Evolutionary conservation across 2,888 invertebrate species (phyloP).

Genomic region (Drosophila tripunctata): DNA sequence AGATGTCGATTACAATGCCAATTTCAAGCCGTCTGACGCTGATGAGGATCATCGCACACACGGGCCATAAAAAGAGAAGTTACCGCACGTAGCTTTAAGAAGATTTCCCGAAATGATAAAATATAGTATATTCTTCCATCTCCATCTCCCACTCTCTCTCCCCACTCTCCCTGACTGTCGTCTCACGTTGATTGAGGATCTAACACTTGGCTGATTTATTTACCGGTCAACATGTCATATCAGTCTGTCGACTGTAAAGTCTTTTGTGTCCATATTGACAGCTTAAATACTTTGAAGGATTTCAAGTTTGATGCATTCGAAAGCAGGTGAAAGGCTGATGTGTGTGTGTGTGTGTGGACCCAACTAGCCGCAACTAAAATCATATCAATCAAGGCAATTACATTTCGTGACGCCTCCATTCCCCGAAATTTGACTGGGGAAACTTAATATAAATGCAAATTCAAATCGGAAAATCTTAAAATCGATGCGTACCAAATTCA

Average conservation of each 20-base stretch:
- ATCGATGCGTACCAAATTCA: constrained; percentile 73
- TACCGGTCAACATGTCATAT: constrained; percentile 17
- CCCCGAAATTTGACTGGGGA: constrained; percentile 18
- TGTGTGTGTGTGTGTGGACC: constrained; percentile 13
- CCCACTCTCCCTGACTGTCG: not conserved
- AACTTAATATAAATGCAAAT: constrained; percentile 77
- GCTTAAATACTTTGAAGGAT: constrained; percentile 22
- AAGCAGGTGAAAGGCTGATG: constrained; percentile 37
- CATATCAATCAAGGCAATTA: constrained; percentile 70
- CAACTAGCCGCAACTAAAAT: constrained; percentile 14
- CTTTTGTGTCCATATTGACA: constrained; percentile 13
- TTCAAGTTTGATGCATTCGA: not conserved
- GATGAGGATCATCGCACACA: constrained; percentile 66
- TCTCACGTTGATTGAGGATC: not conserved
- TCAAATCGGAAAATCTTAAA: constrained; percentile 51
- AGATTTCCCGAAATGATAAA: constrained; percentile 72
- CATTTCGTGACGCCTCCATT: constrained; percentile 35
- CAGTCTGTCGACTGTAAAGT: not conserved
- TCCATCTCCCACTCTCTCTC: not conserved
- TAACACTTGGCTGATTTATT: constrained; percentile 24
- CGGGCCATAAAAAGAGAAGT: constrained; percentile 61
- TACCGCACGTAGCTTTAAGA: constrained; percentile 58
- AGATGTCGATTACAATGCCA: constrained; percentile 77
- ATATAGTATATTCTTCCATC: constrained; percentile 7
- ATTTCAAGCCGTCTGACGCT: constrained; percentile 65